Percentiles rank a stretch among this genome's conserved stretches.
These are phyloP conservation scores for Tetropium fuscum DNA, from an alignment of 2,888 invertebrate genomes.

Conservation along the genomic window DNA sequence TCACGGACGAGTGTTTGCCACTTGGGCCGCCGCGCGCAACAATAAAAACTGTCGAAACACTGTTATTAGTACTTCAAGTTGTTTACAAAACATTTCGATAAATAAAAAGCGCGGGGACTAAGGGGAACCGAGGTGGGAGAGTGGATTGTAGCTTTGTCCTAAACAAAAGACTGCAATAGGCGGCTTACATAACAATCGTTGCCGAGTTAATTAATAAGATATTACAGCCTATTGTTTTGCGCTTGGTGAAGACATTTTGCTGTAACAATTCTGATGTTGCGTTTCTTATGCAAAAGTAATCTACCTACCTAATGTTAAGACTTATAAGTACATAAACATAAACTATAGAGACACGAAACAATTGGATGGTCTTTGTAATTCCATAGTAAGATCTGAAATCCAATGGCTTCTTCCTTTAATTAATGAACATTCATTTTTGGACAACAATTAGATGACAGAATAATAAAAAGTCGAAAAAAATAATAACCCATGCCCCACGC, in stretches of 20 bases:
- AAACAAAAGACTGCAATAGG: constrained; percentile 42
- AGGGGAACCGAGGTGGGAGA: too few relatives aligned
- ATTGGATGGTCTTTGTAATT: too few relatives aligned
- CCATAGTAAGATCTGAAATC: too few relatives aligned
- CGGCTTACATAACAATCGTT: constrained; percentile 41
- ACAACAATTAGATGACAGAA: too few relatives aligned
- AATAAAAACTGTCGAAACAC: constrained; percentile 46
- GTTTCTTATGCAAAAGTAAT: constrained; percentile 1
- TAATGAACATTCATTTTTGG: too few relatives aligned
- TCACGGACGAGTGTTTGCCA: constrained; percentile 57
- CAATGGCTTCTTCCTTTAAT: too few relatives aligned
- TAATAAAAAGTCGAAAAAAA: too few relatives aligned
- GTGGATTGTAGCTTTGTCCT: constrained; percentile 42
- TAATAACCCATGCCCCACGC: too few relatives aligned
- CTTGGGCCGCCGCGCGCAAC: constrained; percentile 53
- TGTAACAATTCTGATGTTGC: constrained; percentile 35
- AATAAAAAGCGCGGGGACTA: constrained; percentile 19
- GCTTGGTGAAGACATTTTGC: constrained; percentile 42
- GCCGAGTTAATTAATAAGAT: constrained; percentile 46
- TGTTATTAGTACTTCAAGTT: constrained; percentile 29
- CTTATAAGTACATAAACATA: too few relatives aligned
- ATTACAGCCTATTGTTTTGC: constrained; percentile 48
- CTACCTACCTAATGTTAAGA: too few relatives aligned
- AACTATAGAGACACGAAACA: too few relatives aligned
- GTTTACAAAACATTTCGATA: constrained; percentile 31